phyloP scores from a whole-genome alignment of 1,140 invertebrate genomes.

The Eubasilissa regina region DNA sequence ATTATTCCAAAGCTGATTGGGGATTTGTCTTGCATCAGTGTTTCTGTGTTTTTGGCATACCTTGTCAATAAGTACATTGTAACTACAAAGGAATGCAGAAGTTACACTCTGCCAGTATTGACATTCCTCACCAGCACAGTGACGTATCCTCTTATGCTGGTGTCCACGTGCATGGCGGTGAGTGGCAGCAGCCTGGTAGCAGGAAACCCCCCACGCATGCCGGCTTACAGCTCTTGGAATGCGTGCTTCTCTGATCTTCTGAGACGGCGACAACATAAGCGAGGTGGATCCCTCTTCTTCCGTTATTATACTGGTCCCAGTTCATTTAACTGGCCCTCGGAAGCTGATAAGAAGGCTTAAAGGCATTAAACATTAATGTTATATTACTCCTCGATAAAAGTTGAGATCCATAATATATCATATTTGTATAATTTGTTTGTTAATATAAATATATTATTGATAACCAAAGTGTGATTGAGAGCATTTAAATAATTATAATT shows the following conservation, averaged over 20 bases:
- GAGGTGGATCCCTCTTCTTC: constrained; percentile 87
- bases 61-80: constrained; percentile 85
- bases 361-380: neutral
- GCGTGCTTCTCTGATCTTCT: constrained; percentile 86
- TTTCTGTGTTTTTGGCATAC: constrained; percentile 83
- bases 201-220: constrained; percentile 86
- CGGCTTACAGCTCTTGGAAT: constrained; percentile 83
- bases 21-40: constrained; percentile 81
- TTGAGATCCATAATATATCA: too few species aligned
- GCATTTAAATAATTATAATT: neutral
- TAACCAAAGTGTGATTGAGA: constrained; percentile 18
- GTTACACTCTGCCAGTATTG: constrained; percentile 72
- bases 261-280: constrained; percentile 82
- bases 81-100: constrained; percentile 81
- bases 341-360: neutral
- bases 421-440: constrained; percentile 1
- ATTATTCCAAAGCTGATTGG: constrained; percentile 86
- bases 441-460: constrained; percentile 10
- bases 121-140: constrained; percentile 81
- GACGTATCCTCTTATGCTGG: constrained; percentile 90
- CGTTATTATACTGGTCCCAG: constrained; percentile 76
- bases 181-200: constrained; percentile 82
- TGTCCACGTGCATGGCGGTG: constrained; percentile 90
- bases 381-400: too few species aligned
- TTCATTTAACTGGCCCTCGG: constrained; percentile 25